Evolutionary conservation across 2,113 vertebrate species (phyloP).

Genomic region (Lontra canadensis): DNA sequence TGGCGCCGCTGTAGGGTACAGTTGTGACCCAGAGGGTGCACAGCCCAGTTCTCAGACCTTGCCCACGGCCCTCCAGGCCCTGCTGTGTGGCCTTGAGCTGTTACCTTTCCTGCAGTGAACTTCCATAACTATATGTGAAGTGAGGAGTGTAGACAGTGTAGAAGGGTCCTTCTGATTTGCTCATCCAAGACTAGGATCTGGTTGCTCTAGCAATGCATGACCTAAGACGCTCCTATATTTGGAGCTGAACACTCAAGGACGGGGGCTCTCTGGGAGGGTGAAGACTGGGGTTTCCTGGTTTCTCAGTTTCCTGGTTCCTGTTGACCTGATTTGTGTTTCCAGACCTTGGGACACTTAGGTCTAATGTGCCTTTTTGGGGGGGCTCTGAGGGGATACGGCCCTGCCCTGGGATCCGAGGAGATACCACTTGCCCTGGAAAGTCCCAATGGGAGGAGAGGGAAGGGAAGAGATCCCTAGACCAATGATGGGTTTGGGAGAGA

Average conservation of each 20-base stretch:
- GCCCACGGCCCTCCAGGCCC: not conserved
- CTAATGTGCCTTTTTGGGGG: not conserved
- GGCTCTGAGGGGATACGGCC: not conserved
- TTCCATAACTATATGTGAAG: not conserved
- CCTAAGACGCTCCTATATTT: not conserved
- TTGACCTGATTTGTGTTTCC: not conserved
- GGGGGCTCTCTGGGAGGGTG: not conserved
- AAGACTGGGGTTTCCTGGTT: no score
- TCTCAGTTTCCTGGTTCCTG: not conserved
- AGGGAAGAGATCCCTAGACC: not conserved
- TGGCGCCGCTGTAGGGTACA: not conserved
- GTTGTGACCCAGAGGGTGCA: not conserved
- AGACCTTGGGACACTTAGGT: not conserved
- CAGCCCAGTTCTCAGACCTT: not conserved
- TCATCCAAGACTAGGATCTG: not conserved
- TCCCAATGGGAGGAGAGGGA: not conserved
- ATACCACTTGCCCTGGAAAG: not conserved
- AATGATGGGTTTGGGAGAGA: not conserved
- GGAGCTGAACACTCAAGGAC: not conserved
- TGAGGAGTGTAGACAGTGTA: not conserved
- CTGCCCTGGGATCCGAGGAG: not conserved
- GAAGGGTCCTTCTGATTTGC: not conserved
- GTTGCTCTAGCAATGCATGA: not conserved
- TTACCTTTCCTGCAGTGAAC: rapidly evolving
- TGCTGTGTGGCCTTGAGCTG: not conserved